A percentile compares a stretch with the other conserved stretches of the same genome.
Conservation (phyloP, 2,888 invertebrate genomes). For the Charanyca ferruginea region DNA sequence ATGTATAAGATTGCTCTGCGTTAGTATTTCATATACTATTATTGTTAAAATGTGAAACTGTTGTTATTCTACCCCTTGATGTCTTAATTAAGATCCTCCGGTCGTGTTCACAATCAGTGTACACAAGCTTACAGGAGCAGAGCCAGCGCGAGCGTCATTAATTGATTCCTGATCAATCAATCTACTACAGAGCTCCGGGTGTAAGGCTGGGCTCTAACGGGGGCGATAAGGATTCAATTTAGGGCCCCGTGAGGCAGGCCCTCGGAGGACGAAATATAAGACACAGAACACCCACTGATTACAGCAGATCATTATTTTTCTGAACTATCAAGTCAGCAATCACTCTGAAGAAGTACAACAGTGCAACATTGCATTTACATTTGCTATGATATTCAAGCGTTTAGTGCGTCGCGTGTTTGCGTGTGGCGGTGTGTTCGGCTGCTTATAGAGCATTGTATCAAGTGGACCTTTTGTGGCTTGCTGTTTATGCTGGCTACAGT, state of each 20-base stretch:
- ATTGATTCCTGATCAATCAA: constrained; percentile 63
- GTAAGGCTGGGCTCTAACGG: constrained; percentile 15
- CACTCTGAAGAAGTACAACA: not conserved
- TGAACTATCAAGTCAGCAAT: not conserved
- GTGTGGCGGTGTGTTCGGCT: too few relatives aligned
- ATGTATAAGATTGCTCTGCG: too few relatives aligned
- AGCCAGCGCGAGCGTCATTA: constrained; percentile 17
- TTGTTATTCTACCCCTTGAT: not conserved
- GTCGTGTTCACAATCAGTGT: constrained; percentile 6
- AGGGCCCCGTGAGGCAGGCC: constrained; percentile 20
- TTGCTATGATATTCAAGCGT: not conserved
- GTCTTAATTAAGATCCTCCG: constrained; percentile 11
- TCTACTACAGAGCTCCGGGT: constrained; percentile 5
- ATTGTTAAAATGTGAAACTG: not conserved
- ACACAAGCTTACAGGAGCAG: constrained; percentile 2
- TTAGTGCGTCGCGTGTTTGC: not conserved
- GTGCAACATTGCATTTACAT: not conserved
- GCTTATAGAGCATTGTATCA: not conserved
- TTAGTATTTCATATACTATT: not conserved
- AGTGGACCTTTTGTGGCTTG: constrained; percentile 9
- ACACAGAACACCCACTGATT: not conserved
- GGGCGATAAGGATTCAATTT: constrained; percentile 66
- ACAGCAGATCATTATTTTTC: not conserved
- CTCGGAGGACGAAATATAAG: too few relatives aligned
- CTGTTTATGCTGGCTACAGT: not conserved